phyloP scores from a whole-genome alignment of 1,140 invertebrate genomes.

The Asbolus verrucosus region DNA sequence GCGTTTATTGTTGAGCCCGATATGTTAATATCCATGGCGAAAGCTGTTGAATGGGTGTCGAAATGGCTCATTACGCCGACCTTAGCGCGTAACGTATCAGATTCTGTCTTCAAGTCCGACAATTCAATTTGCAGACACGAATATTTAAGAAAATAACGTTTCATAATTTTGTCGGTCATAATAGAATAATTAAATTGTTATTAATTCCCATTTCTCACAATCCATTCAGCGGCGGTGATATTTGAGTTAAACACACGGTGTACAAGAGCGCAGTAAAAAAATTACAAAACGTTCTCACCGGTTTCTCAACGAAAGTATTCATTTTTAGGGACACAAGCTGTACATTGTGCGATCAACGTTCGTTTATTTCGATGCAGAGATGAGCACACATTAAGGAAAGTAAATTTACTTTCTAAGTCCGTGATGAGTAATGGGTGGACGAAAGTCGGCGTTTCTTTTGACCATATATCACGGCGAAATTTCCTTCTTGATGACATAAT shows the following conservation, averaged over 20 bases:
- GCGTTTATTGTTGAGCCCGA: too few relatives aligned
- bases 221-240: neutral
- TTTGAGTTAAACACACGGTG: neutral
- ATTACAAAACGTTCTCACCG: conserved; percentile 31
- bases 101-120: conserved; percentile 5
- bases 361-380: neutral
- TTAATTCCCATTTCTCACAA: conserved; percentile 23
- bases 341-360: neutral
- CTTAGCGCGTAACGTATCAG: conserved; percentile 4
- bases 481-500: neutral
- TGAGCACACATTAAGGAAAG: conserved; percentile 6
- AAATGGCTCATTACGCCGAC: conserved; percentile 1
- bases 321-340: neutral
- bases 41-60: conserved; percentile 18
- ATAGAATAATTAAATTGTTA: conserved; percentile 36
- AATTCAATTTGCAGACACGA: conserved; percentile 17
- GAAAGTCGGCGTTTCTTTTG: neutral
- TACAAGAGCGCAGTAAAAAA: conserved; percentile 18
- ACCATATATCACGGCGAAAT: neutral
- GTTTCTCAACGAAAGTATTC: conserved; percentile 25
- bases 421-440: neutral
- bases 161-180: conserved; percentile 18
- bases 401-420: conserved; percentile 1
- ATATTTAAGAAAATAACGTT: conserved; percentile 6
- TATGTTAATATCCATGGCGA: too few relatives aligned